Evolutionary conservation across 2,797 vertebrate genomes (phyloP).

Genomic region (Chaetophractus vellerosus): DNA sequence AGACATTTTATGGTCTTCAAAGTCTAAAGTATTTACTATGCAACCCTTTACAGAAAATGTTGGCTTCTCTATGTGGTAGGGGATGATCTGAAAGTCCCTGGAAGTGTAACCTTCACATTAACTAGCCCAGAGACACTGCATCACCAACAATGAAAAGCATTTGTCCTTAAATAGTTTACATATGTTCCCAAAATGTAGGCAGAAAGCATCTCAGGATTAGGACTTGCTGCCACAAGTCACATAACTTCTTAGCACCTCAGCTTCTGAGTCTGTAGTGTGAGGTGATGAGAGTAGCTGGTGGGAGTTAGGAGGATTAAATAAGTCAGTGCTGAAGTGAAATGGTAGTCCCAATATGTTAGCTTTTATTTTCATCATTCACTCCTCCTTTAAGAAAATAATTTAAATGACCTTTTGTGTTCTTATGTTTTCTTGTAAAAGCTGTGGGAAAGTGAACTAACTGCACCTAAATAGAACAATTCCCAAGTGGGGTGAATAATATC

Average conservation of each 20-base stretch:
- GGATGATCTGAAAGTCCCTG: background rate
- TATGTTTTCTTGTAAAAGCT: background rate
- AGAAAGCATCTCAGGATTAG: background rate
- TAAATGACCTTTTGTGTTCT: background rate
- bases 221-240: background rate
- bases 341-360: background rate
- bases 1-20: background rate
- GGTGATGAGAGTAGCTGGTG: background rate
- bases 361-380: slow-evolving; percentile 10
- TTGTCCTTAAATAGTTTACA: background rate
- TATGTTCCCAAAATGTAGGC: background rate
- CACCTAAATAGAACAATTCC: background rate
- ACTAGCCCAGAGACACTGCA: background rate
- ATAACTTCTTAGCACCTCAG: background rate
- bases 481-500: background rate
- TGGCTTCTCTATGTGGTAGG: background rate
- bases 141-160: background rate
- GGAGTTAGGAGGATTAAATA: background rate
- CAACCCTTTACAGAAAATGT: background rate
- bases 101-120: background rate
- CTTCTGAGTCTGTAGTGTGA: background rate
- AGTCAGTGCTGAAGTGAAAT: background rate
- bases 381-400: slow-evolving; percentile 10
- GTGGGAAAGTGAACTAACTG: background rate
- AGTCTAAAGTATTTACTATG: slow-evolving; percentile 28